Conservation (phyloP, 2,888 invertebrate species). For the Stegophylla sp. region DNA sequence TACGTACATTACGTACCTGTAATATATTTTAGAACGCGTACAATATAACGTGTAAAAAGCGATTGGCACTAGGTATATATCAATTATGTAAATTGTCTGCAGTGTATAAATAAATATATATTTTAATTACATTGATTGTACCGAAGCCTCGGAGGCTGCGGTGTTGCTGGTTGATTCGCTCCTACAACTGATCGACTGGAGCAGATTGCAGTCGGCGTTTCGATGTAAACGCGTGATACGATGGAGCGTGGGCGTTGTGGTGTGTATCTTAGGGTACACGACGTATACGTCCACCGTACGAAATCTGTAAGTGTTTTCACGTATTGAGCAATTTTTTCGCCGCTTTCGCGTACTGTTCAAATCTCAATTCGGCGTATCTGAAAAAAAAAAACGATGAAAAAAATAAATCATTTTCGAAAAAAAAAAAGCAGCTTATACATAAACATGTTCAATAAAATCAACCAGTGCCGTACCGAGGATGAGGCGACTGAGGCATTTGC, state of each 20-base stretch:
- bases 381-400: constrained; percentile 60
- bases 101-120: too few species aligned
- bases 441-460: background rate
- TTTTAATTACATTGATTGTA: background rate
- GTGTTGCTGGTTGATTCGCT: background rate
- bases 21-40: too few species aligned
- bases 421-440: background rate
- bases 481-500: too few species aligned
- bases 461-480: too few species aligned
- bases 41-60: too few species aligned
- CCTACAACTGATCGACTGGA: background rate
- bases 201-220: background rate
- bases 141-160: background rate
- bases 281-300: background rate
- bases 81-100: too few species aligned
- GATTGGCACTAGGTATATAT: too few species aligned
- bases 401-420: background rate
- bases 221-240: background rate
- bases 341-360: constrained; percentile 39
- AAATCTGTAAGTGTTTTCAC: background rate
- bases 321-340: constrained; percentile 42
- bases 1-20: too few species aligned
- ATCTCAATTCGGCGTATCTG: constrained; percentile 57
- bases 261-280: too few species aligned
- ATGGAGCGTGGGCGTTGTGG: background rate